Conservation (phyloP, 2,797 vertebrate species). For the Falco novaeseelandiae region DNA sequence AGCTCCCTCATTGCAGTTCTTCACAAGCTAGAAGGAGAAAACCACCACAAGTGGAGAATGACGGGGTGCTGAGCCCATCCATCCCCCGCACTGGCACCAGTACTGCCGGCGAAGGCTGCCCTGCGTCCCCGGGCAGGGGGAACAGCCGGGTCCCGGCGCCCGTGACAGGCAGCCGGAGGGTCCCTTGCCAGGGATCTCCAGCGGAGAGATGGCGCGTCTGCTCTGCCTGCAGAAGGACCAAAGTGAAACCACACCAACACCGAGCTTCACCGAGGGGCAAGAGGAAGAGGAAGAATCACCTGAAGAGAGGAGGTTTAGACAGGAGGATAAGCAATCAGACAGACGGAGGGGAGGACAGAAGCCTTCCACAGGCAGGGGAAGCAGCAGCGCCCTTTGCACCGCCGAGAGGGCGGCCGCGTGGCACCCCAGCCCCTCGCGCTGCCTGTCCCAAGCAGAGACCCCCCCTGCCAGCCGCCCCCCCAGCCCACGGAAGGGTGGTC, state of each 20-base stretch:
- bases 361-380: neutral
- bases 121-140: neutral
- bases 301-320: neutral
- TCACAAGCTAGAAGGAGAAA: constrained; percentile 84
- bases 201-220: rapidly evolving
- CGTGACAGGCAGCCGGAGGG: neutral
- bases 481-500: neutral
- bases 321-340: neutral
- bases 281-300: neutral
- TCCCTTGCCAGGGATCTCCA: neutral
- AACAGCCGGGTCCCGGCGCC: neutral
- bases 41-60: neutral
- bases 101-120: neutral
- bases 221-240: neutral
- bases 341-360: neutral
- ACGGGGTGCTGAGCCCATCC: neutral
- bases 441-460: neutral
- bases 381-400: rapidly evolving
- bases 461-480: neutral
- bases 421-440: rapidly evolving
- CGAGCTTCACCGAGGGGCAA: neutral
- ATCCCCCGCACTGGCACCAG: neutral
- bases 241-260: neutral
- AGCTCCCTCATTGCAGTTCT: constrained; percentile 91
- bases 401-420: neutral